These are phyloP conservation scores for Heliothis virescens DNA, from an alignment of 1,140 invertebrate genomes.

Conservation along the genomic window DNA sequence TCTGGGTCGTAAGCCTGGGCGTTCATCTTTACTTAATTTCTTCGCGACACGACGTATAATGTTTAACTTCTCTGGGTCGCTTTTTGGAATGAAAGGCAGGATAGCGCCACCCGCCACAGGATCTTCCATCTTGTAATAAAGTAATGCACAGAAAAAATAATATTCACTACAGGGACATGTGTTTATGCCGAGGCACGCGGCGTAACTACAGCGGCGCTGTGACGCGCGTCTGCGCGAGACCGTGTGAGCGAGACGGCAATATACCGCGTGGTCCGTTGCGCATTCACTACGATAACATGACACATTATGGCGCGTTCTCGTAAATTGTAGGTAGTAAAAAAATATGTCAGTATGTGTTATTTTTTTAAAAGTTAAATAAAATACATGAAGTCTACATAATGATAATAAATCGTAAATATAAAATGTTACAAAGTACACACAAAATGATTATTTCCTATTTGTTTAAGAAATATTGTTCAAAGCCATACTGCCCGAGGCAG, in stretches of 20 bases:
- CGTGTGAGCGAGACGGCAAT: neutral
- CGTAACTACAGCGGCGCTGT: neutral
- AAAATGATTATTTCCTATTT: slow-evolving; percentile 23
- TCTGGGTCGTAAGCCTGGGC: neutral
- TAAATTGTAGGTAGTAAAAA: too few relatives aligned
- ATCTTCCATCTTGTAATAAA: slow-evolving; percentile 3
- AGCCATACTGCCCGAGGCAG: neutral
- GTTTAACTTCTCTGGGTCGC: neutral
- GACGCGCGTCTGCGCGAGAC: neutral
- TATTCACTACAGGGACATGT: neutral
- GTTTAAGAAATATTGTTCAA: slow-evolving; percentile 18
- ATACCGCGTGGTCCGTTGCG: neutral
- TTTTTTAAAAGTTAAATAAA: too few relatives aligned
- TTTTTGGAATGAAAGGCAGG: neutral
- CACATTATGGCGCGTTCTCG: neutral
- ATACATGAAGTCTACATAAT: too few relatives aligned
- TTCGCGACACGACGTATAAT: neutral
- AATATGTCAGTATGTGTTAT: too few relatives aligned
- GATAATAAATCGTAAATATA: neutral
- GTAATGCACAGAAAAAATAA: neutral
- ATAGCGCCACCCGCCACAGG: neutral
- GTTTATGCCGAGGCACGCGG: neutral
- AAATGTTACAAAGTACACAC: neutral
- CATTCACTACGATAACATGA: too few relatives aligned
- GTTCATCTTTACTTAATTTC: neutral